A percentile compares a stretch with the other conserved stretches of the same genome.
phyloP scores from a whole-genome alignment of 2,797 vertebrate species.

The Enteromius thamalakanensis region DNA sequence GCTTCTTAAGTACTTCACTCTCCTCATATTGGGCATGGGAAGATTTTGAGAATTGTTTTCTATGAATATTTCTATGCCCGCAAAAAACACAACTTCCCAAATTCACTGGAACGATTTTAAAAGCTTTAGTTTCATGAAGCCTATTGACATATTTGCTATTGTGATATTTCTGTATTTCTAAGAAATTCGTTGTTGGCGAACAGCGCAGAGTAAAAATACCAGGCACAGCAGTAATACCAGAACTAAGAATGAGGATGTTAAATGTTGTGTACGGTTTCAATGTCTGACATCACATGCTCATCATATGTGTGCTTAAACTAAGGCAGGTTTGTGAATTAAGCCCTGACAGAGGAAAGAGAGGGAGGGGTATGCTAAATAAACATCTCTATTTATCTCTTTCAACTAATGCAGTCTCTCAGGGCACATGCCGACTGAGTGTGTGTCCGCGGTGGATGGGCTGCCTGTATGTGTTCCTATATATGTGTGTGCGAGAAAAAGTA shows the following conservation, averaged over 20 bases:
- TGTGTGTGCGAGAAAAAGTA: not conserved
- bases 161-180: constrained; percentile 2
- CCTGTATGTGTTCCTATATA: not conserved
- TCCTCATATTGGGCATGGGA: not conserved
- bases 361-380: constrained; percentile 61
- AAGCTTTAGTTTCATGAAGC: not conserved
- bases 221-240: not conserved
- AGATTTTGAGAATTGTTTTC: not conserved
- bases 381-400: constrained; percentile 61
- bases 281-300: constrained; percentile 37
- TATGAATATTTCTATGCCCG: not conserved
- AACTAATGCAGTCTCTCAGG: constrained; percentile 59
- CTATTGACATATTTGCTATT: not conserved
- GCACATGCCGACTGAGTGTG: constrained; percentile 28
- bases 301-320: not conserved
- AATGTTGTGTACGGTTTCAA: not conserved
- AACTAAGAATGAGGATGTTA: constrained; percentile 13
- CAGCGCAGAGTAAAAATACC: not conserved
- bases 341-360: constrained; percentile 49
- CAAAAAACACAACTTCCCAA: not conserved
- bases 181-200: not conserved
- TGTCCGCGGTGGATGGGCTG: constrained; percentile 7
- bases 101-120: not conserved
- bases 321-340: constrained; percentile 49
- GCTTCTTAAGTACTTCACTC: not conserved